Evolutionary conservation across 2,113 vertebrate genomes (phyloP).

Genomic region (Delphinus delphis): DNA sequence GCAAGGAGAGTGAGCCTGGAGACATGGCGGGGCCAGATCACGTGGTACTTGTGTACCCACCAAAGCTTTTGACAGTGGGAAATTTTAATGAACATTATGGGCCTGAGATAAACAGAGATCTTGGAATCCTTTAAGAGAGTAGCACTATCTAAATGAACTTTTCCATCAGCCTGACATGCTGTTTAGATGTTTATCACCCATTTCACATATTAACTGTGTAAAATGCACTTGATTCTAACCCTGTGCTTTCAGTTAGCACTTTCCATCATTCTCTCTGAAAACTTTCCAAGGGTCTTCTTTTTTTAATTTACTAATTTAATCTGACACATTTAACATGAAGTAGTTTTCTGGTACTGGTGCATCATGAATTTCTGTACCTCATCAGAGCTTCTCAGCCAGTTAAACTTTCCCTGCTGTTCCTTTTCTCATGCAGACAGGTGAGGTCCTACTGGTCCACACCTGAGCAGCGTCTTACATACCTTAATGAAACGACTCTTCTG

Average conservation of each 20-base stretch:
- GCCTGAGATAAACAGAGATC: not conserved
- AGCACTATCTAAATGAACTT: not conserved
- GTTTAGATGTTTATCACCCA: not conserved
- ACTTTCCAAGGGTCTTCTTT: not conserved
- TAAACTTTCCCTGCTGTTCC: not conserved
- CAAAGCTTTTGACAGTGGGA: not conserved
- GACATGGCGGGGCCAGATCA: no score
- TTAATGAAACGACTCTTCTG: not conserved
- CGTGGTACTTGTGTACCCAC: not conserved
- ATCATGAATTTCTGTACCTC: not conserved
- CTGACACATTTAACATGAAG: not conserved
- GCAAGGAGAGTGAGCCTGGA: not conserved
- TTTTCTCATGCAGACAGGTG: not conserved
- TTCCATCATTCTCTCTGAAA: not conserved
- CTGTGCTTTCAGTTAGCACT: not conserved
- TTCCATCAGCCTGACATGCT: not conserved
- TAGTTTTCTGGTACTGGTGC: not conserved
- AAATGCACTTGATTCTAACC: not conserved
- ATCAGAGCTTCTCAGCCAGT: not conserved
- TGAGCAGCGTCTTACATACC: not conserved
- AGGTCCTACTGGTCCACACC: not conserved
- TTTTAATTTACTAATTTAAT: not conserved
- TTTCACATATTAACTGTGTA: not conserved
- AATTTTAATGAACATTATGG: not conserved
- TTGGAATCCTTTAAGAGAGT: not conserved